Evolutionary conservation across 2,888 invertebrate genomes (phyloP), one percentile per base, ranked within the genome.

Genomic region (Biston betularia): DNA sequence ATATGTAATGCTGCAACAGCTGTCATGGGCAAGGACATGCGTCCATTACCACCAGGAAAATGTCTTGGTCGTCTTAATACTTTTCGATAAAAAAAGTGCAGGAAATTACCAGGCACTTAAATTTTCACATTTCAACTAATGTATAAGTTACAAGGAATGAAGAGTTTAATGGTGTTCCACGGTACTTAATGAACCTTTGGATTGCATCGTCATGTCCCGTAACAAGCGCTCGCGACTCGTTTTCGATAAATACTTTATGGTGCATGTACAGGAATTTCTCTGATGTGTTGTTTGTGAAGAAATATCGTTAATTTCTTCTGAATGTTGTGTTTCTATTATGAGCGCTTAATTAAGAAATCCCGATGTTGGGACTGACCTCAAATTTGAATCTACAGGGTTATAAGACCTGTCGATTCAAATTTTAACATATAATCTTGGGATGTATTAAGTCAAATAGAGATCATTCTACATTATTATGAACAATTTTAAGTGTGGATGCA

Each of bases 131-230:
- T 64, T 62, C 45, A 42, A 56, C 6, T 46, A 40, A 54, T 38
- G 9, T 38, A 38, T 38, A 38, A 6, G 50, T 55, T 55, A 46
- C 63, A 64, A 49, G 58, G 65, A 64, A 56, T 64, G 67, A 66
- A 67, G 70, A 70, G 70, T 70, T 69, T 55, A 63, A 67, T 65
- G 72, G 70, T 68, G 76, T 80, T 78, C 81, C 85, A 82, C 81
- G 79, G 80, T 75, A 75, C 70, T 70, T 89, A 90, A 90, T 87
- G 87, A 89, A 83, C 73, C 75, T 65, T 71, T 65, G 77, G 81
- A 83, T 77, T 90, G 92, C 92, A 75, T n/a, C 81, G 91, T 92
- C 92, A 93, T 90, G 89, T 81, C 80, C 72, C 48, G 75, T 92
- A 92, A 92, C 88, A 86, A 92, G 87, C 82, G 77, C 69, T 69